phyloP scores from a whole-genome alignment of 1,140 invertebrate species.

The Drosophila nannoptera region DNA sequence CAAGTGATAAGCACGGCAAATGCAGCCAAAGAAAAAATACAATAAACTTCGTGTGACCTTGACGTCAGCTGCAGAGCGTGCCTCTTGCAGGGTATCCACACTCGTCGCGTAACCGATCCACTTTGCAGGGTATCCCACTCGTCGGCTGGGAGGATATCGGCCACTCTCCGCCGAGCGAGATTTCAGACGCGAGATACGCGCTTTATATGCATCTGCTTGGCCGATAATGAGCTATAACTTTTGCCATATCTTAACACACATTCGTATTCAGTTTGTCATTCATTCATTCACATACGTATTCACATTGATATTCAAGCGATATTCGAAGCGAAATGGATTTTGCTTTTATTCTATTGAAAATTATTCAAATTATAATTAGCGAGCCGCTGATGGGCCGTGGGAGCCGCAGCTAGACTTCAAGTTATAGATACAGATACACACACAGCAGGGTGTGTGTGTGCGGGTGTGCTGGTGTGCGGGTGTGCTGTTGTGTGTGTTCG shows the following conservation, averaged over 20 bases:
- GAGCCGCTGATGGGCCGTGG: constrained; percentile 50
- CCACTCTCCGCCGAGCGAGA: background rate
- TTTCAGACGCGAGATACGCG: constrained; percentile 13
- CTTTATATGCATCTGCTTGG: constrained; percentile 36
- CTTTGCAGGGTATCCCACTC: too few species aligned
- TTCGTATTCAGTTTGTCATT: background rate
- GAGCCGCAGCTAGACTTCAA: constrained; percentile 35
- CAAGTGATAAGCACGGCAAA: constrained; percentile 37
- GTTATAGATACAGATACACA: constrained; percentile 17
- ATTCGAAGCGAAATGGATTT: constrained; percentile 8
- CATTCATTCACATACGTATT: background rate
- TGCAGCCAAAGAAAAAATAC: constrained; percentile 10
- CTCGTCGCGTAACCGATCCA: too few species aligned
- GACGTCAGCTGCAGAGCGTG: too few species aligned
- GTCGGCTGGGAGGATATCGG: constrained; percentile 7
- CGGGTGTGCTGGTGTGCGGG: background rate
- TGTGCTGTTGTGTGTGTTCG: constrained; percentile 2
- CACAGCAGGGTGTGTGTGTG: background rate
- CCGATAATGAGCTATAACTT: constrained; percentile 41
- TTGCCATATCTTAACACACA: constrained; percentile 34
- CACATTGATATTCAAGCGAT: background rate
- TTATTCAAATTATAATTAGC: constrained; percentile 75
- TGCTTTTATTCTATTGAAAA: constrained; percentile 17
- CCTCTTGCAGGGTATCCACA: too few species aligned
- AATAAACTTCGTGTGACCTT: background rate